Percentiles rank a stretch among this genome's conserved stretches.
These are phyloP conservation scores for Notocelia uddmanniana DNA, from an alignment of 2,888 invertebrate species.

Conservation along the genomic window DNA sequence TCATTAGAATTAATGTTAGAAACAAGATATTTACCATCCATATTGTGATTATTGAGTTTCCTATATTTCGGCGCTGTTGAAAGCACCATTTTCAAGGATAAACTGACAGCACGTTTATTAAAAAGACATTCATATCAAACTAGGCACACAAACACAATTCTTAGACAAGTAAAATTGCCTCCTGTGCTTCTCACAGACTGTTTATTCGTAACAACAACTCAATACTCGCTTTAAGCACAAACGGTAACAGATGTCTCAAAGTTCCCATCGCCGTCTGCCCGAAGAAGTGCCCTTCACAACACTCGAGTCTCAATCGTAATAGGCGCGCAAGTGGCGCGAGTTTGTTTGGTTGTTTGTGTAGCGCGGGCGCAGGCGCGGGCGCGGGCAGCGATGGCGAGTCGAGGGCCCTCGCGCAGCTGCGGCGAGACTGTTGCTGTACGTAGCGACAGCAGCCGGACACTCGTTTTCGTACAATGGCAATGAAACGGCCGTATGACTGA, in stretches of 20 bases:
- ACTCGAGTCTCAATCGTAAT: conserved; percentile 32
- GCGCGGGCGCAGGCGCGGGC: conserved; percentile 18
- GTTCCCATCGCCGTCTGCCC: conserved; percentile 26
- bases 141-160: background rate
- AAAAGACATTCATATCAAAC: background rate
- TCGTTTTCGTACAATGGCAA: background rate
- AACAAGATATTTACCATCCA: too few relatives aligned
- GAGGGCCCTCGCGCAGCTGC: background rate
- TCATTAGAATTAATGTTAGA: too few relatives aligned
- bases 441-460: conserved; percentile 1
- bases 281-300: conserved; percentile 22
- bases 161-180: background rate
- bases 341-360: conserved; percentile 21
- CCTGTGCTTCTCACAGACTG: background rate
- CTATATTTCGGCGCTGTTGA: too few relatives aligned
- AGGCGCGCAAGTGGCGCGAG: conserved; percentile 7
- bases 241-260: background rate
- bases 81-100: too few relatives aligned
- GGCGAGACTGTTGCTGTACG: background rate
- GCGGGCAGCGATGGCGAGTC: conserved; percentile 1
- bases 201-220: conserved; percentile 22
- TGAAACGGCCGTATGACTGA: background rate
- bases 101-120: too few relatives aligned
- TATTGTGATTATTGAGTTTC: too few relatives aligned
- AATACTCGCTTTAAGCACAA: background rate